Evolutionary conservation across 1,140 invertebrate species (phyloP).

Genomic region (Bombus terrestris): DNA sequence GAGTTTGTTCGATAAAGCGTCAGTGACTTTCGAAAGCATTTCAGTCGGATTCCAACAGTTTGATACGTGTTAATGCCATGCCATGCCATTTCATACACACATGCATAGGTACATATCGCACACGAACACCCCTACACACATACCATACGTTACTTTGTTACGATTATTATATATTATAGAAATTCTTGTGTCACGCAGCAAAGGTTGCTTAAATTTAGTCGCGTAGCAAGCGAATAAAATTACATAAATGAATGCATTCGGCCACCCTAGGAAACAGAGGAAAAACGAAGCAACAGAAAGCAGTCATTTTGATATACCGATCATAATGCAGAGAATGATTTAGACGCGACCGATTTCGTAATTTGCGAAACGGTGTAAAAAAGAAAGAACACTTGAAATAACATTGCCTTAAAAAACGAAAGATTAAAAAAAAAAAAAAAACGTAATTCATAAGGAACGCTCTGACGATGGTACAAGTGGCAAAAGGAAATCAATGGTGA

Average conservation of each 20-base stretch:
- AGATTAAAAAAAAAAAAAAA: constrained; percentile 28
- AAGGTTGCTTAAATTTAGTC: constrained; percentile 4
- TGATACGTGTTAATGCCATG: background rate
- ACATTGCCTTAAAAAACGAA: constrained; percentile 55
- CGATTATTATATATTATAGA: background rate
- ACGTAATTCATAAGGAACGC: constrained; percentile 37
- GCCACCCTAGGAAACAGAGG: too few species aligned
- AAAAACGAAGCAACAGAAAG: background rate
- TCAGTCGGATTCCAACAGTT: background rate
- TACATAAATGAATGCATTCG: background rate
- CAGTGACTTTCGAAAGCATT: constrained; percentile 7
- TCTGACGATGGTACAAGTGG: constrained; percentile 49
- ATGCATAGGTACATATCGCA: background rate
- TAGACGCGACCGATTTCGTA: background rate
- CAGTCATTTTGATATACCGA: background rate
- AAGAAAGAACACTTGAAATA: constrained; percentile 17
- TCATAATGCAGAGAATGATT: background rate
- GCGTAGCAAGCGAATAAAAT: background rate
- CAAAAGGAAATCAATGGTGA: constrained; percentile 45
- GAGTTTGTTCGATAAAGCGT: background rate
- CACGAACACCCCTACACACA: background rate
- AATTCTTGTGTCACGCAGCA: background rate
- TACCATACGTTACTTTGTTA: constrained; percentile 1
- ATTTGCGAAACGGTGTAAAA: background rate
- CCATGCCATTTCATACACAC: background rate